These are phyloP conservation scores for Drosophila pachea DNA, from an alignment of 1,140 invertebrate species.

Conservation along the genomic window DNA sequence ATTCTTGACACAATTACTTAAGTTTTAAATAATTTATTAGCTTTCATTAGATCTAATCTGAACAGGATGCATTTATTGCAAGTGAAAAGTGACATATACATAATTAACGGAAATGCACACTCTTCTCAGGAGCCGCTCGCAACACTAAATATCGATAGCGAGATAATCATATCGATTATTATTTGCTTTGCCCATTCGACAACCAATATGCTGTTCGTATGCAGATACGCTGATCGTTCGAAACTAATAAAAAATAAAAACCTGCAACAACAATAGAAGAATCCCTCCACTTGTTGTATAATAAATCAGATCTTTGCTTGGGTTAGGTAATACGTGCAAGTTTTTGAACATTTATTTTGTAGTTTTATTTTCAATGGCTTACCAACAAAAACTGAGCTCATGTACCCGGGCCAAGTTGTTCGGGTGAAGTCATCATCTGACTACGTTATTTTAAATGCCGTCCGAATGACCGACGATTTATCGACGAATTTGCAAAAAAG, in stretches of 20 bases:
- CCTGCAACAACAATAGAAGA: no score
- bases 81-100: not conserved
- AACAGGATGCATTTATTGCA: constrained; percentile 31
- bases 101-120: constrained; percentile 34
- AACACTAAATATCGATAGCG: no score
- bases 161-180: constrained; percentile 29
- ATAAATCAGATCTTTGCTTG: not conserved
- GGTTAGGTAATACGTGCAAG: constrained; percentile 27
- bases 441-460: not conserved
- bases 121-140: no score
- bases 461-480: constrained; percentile 45
- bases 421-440: constrained; percentile 68
- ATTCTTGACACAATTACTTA: constrained; percentile 51
- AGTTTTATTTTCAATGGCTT: constrained; percentile 14
- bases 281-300: not conserved
- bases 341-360: not conserved
- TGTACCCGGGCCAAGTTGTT: constrained; percentile 27
- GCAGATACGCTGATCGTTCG: no score
- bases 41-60: constrained; percentile 33
- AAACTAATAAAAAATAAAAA: no score
- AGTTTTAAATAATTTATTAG: constrained; percentile 44
- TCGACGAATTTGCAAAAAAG: constrained; percentile 53
- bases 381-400: constrained; percentile 48
- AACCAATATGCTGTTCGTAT: no score
- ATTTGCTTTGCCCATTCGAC: not conserved